Evolutionary conservation across 2,888 invertebrate genomes (phyloP).

Genomic region (Teleogryllus oceanicus): DNA sequence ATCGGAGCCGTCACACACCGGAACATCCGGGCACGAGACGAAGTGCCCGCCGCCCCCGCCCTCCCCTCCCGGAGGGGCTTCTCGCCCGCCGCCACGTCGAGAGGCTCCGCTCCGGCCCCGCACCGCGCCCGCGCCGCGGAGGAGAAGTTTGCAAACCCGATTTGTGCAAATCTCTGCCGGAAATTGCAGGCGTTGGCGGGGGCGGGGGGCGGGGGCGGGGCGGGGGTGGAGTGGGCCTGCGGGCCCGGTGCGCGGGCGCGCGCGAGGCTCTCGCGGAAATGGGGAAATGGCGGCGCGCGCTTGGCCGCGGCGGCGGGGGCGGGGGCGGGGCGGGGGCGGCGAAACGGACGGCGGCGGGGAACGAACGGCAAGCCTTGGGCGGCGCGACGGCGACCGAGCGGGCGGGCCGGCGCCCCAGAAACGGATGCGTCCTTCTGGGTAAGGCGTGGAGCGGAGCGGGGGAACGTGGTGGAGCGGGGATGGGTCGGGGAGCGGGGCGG

Average conservation of each 20-base stretch:
- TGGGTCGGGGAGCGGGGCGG: no score
- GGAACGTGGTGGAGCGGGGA: no score
- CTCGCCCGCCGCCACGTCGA: not conserved
- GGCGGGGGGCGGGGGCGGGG: not conserved
- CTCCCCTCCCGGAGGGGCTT: not conserved
- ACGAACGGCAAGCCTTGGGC: no score
- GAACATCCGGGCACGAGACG: not conserved
- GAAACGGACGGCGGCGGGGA: no score
- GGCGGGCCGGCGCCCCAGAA: no score
- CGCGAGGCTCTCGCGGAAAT: no score
- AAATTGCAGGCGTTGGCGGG: not conserved
- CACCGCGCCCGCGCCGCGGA: not conserved
- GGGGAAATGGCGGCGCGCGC: no score
- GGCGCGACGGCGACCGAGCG: no score
- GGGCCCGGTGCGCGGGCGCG: not conserved
- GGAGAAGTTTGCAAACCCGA: not conserved
- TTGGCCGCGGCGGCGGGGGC: no score
- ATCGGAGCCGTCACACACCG: not conserved
- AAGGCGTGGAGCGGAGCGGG: no score
- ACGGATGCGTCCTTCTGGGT: no score
- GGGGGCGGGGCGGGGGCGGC: no score
- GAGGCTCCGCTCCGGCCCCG: not conserved
- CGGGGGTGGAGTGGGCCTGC: not conserved
- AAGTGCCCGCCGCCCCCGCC: not conserved
- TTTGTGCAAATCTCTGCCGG: slow-evolving; percentile 2